phyloP scores from a whole-genome alignment of 1,140 invertebrate species.

The Penaeus chinensis region DNA sequence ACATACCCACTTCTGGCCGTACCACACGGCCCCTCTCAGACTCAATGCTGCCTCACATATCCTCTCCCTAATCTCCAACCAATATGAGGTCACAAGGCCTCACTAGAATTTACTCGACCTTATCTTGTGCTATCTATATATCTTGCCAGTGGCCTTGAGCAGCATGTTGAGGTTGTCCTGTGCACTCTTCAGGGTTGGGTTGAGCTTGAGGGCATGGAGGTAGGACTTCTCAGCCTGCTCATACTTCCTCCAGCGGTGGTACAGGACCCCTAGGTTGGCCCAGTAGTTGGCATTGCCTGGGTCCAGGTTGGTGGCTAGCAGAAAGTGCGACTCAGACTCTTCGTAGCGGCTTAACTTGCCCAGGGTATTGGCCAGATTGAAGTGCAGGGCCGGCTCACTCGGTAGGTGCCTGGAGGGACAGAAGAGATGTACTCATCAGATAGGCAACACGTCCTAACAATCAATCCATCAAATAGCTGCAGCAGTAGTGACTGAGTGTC shows the following conservation, averaged over 20 bases:
- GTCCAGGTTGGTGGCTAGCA: conserved; percentile 79
- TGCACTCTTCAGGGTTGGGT: conserved; percentile 71
- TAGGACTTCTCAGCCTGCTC: conserved; percentile 81
- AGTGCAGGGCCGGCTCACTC: conserved; percentile 77
- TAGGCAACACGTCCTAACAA: no score
- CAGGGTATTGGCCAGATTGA: conserved; percentile 85
- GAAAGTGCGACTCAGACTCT: conserved; percentile 85
- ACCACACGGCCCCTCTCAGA: not conserved
- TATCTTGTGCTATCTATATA: conserved; percentile 50
- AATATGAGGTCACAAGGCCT: not conserved
- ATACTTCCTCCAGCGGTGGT: conserved; percentile 91
- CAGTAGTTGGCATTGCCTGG: conserved; percentile 67
- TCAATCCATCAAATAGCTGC: no score
- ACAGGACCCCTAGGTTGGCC: conserved; percentile 83
- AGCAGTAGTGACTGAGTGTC: no score
- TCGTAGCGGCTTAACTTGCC: conserved; percentile 83
- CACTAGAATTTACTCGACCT: not conserved
- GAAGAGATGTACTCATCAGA: not conserved
- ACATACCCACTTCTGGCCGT: not conserved
- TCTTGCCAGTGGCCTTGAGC: conserved; percentile 51
- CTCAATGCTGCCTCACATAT: not conserved
- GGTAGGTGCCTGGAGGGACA: conserved; percentile 53
- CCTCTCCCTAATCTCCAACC: not conserved
- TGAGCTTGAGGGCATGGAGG: conserved; percentile 78
- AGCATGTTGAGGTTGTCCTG: conserved; percentile 63